Conservation (phyloP, 2,888 invertebrate genomes). For the Sialis fuliginosa region DNA sequence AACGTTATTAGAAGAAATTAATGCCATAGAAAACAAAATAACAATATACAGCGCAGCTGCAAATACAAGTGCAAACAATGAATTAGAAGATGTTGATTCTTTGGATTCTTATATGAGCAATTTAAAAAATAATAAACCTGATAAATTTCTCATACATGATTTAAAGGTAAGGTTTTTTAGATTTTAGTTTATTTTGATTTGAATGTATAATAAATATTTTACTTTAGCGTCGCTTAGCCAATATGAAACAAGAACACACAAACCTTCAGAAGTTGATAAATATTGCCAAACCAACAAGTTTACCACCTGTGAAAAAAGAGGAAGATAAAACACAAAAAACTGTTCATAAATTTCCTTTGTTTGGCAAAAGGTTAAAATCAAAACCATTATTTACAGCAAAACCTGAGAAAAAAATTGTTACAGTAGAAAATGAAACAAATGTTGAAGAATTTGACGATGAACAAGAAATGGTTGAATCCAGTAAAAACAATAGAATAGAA, state of each 20-base stretch:
- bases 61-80: constrained; percentile 19
- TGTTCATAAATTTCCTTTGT: constrained; percentile 24
- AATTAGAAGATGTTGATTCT: constrained; percentile 39
- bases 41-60: constrained; percentile 15
- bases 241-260: constrained; percentile 47
- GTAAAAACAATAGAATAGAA: not conserved
- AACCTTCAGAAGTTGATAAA: constrained; percentile 54
- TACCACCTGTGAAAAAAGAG: constrained; percentile 30
- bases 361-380: constrained; percentile 30
- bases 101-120: constrained; percentile 72
- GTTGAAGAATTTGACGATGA: constrained; percentile 8
- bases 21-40: constrained; percentile 36
- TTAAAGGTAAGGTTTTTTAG: constrained; percentile 33
- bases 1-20: constrained; percentile 30
- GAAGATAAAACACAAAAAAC: constrained; percentile 8
- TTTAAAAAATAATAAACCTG: constrained; percentile 29
- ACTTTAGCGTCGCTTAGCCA: constrained; percentile 41
- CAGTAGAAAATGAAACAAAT: constrained; percentile 7
- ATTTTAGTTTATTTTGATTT: constrained; percentile 11
- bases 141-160: constrained; percentile 40
- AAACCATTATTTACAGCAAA: constrained; percentile 5
- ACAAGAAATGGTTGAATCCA: constrained; percentile 2
- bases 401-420: constrained; percentile 5
- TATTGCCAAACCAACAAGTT: constrained; percentile 48
- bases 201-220: constrained; percentile 10